Evolutionary conservation across 1,140 invertebrate species (phyloP), one percentile per base, ranked within the genome.

Genomic region (Archivesica marissinica): DNA sequence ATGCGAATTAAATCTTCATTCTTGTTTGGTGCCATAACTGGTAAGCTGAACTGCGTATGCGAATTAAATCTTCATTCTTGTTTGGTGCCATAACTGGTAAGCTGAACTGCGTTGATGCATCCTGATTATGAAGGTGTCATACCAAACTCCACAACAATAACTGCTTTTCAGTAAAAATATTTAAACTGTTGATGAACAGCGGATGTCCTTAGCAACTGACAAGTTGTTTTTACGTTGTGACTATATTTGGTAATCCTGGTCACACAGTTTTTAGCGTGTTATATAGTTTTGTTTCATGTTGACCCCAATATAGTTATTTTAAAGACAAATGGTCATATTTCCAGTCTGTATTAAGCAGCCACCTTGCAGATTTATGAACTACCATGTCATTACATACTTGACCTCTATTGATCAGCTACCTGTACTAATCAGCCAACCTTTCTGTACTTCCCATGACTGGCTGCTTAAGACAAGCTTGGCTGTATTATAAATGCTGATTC

Each of bases 251-350:
- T 25, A 17, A 4, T 33, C 23, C 20, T 30, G 20, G 68, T 72
- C 68, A 72, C 68, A 2, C 9, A 30, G 23, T 72, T 72, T n/a
- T 72, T 72, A 72, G 41, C 11, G 6, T 30, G n/a, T 52, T 11
- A 33, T 52, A 72, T 72, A 23, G 68, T 72, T 72, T 52, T 72
- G 68, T 72, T 72, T 72, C 68, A 72, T 72, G 28, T 72, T 72
- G 68, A 72, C 68, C 52, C 20, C 28, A 4, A 56, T 23, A 56
- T 20, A 23, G 52, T 20, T 56, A 7, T 7, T 6, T 4, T 56
- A 11, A 23, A 23, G n/a, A 56, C 28, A 17, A 9, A 20, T 11
- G 6, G 6, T 7, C 6, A 9, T 20, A 23, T 56, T 6, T 56
- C 7, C 20, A 50, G 11, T 50, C 44, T 11, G 11, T 50, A 11